These are phyloP conservation scores for Pyrrhura leucotis DNA, from an alignment of 2,797 vertebrate genomes.

Conservation along the genomic window DNA sequence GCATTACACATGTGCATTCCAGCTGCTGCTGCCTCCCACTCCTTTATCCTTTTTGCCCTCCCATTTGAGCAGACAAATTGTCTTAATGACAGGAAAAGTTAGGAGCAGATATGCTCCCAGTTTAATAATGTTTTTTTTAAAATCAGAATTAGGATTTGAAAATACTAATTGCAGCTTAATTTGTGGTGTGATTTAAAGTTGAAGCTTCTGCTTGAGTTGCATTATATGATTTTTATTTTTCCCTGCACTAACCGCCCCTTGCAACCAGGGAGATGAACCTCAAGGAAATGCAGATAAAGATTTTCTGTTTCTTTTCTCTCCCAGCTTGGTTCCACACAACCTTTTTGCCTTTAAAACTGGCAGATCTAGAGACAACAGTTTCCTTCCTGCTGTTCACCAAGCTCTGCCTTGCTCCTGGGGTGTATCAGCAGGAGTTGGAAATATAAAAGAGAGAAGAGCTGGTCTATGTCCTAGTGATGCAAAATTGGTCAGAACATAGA, in stretches of 20 bases:
- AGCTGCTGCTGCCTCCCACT: conserved; percentile 13
- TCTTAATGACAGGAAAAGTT: background rate
- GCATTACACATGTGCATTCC: conserved; percentile 13
- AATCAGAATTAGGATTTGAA: background rate
- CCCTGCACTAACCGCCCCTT: background rate
- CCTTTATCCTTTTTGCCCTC: background rate
- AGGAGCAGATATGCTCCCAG: background rate
- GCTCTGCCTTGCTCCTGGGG: background rate
- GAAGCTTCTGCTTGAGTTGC: background rate
- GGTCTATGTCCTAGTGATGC: background rate
- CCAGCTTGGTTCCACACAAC: background rate
- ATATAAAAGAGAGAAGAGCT: background rate
- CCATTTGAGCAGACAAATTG: background rate
- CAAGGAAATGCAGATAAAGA: background rate
- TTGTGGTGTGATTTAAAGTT: background rate
- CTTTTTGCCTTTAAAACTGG: background rate
- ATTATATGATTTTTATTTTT: background rate
- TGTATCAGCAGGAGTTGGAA: background rate
- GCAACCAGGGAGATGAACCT: background rate
- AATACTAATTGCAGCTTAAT: background rate
- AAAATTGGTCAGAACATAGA: background rate
- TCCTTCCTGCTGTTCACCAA: background rate
- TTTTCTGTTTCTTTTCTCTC: background rate
- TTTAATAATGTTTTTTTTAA: background rate
- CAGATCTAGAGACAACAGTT: background rate